A percentile compares a stretch with the other conserved stretches of the same genome.
These are phyloP conservation scores for Drosophila saltans DNA, from an alignment of 1,140 invertebrate genomes.

Conservation along the genomic window DNA sequence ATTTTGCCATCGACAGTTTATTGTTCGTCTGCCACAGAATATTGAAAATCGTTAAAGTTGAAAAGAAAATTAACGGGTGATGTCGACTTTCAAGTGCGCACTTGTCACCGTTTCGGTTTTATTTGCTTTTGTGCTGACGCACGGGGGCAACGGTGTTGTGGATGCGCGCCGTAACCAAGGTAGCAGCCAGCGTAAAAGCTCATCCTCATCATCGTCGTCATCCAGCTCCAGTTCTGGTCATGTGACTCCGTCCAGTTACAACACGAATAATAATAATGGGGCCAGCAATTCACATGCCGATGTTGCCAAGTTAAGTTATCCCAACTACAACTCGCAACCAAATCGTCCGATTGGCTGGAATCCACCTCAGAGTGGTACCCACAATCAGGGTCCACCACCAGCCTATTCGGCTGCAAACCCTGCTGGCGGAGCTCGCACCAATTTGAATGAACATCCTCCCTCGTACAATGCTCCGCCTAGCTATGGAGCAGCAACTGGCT, in stretches of 20 bases:
- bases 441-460: conserved; percentile 69
- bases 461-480: conserved; percentile 66
- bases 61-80: conserved; percentile 17
- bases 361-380: conserved; percentile 53
- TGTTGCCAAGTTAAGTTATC: conserved; percentile 74
- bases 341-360: conserved; percentile 79
- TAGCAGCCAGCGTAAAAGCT: conserved; percentile 61
- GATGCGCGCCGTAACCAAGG: conserved; percentile 67
- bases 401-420: conserved; percentile 74
- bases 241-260: conserved; percentile 71
- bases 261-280: conserved; percentile 43
- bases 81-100: conserved; percentile 43
- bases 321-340: conserved; percentile 77
- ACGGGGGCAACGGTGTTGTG: conserved; percentile 50
- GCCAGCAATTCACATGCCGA: conserved; percentile 72
- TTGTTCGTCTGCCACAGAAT: background rate
- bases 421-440: conserved; percentile 61
- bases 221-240: conserved; percentile 75
- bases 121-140: conserved; percentile 58
- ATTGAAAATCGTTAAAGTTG: conserved; percentile 49
- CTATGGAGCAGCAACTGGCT: conserved; percentile 49
- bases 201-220: conserved; percentile 43
- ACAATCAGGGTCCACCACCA: conserved; percentile 57
- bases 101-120: conserved; percentile 42
- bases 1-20: background rate